phyloP scores from a whole-genome alignment of 35 echinoderm and acorn worm genomes.

The Ptychodera flava region DNA sequence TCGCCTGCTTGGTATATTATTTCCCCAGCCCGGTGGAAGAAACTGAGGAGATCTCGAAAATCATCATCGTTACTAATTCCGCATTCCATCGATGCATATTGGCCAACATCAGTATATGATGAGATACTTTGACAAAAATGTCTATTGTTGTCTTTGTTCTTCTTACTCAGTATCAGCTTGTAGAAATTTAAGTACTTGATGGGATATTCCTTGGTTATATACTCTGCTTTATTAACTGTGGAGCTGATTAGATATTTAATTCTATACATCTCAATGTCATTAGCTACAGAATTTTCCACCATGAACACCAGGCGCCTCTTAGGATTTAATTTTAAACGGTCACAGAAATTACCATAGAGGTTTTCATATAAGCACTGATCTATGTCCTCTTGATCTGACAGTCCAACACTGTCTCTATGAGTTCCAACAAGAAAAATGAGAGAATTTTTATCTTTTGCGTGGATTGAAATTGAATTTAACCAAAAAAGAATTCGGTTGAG shows the following conservation, averaged over 20 bases:
- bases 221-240: neutral
- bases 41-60: constrained; percentile 9
- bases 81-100: neutral
- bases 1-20: constrained; percentile 21
- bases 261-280: neutral
- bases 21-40: constrained; percentile 21
- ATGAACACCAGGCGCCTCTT: constrained; percentile 6
- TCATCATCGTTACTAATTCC: neutral
- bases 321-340: constrained; percentile 1
- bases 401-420: neutral
- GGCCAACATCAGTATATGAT: neutral
- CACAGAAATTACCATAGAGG: neutral
- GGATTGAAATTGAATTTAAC: constrained; percentile 20
- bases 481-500: constrained; percentile 20
- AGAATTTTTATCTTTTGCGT: constrained; percentile 5
- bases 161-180: neutral
- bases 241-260: neutral
- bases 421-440: constrained; percentile 31
- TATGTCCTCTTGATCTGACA: too few relatives aligned
- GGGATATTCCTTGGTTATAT: constrained; percentile 9
- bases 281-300: constrained; percentile 8
- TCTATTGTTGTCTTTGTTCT: neutral
- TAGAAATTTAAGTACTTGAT: constrained; percentile 29
- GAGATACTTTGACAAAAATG: neutral
- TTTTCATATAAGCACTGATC: neutral